phyloP scores from a whole-genome alignment of 2,113 vertebrate species.

The Cygnus atratus region DNA sequence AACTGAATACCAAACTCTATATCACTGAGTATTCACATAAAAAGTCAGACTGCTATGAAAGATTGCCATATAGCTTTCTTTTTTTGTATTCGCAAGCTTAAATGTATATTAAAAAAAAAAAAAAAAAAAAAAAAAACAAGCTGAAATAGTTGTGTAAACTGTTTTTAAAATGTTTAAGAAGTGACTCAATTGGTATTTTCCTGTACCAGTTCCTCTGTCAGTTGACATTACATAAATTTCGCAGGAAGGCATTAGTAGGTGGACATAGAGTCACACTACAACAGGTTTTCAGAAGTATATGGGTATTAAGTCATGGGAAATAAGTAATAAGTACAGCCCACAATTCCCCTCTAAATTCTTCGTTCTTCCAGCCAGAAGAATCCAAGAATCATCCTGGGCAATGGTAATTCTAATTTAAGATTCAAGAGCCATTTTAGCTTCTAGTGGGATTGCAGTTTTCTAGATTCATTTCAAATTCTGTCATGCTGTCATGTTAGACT shows the following conservation, averaged over 20 bases:
- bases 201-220: background rate
- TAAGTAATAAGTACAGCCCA: background rate
- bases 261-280: background rate
- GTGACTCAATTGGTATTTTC: background rate
- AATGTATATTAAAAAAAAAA: background rate
- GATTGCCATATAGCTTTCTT: background rate
- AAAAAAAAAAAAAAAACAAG: background rate
- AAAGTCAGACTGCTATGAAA: background rate
- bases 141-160: background rate
- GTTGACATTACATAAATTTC: background rate
- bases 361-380: background rate
- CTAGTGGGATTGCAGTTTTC: background rate
- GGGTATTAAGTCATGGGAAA: background rate
- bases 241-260: background rate
- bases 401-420: background rate
- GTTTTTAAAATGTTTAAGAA: background rate
- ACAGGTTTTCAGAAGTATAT: background rate
- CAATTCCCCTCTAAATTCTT: background rate
- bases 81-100: background rate
- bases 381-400: background rate
- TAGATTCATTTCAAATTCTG: fast-evolving
- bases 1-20: background rate
- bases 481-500: background rate
- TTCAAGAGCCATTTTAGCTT: background rate
- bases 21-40: background rate